Conservation (phyloP, 2,113 vertebrate species). For the Nicator chloris region DNA sequence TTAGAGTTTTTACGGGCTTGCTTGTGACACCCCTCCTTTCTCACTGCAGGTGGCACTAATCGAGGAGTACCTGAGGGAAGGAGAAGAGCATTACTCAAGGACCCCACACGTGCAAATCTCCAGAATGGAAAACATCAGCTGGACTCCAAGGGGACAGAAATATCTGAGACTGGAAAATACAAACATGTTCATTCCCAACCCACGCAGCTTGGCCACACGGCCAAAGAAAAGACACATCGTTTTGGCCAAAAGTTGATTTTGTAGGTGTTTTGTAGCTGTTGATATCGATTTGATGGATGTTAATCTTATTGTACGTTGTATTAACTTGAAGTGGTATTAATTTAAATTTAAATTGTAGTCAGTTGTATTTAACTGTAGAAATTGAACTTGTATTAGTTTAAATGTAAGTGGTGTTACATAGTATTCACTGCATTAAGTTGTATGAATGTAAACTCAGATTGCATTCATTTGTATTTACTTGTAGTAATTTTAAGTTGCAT, state of each 20-base stretch:
- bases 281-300: background rate
- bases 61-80: background rate
- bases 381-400: background rate
- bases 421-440: background rate
- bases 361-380: background rate
- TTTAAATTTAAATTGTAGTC: background rate
- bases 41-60: background rate
- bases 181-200: background rate
- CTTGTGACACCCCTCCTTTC: background rate
- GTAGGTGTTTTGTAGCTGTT: background rate
- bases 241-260: background rate
- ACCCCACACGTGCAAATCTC: accelerated
- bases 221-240: background rate
- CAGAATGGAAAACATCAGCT: background rate
- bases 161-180: background rate
- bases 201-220: background rate
- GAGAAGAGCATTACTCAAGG: background rate
- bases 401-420: background rate
- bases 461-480: background rate
- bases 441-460: background rate
- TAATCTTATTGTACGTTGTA: background rate
- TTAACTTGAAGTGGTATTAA: background rate
- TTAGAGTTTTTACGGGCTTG: too few species aligned
- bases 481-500: background rate
- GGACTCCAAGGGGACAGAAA: background rate